Evolutionary conservation across 53 echinoderm and acorn worm genomes (phyloP).

Genomic region (Hippasteria phrygiana): DNA sequence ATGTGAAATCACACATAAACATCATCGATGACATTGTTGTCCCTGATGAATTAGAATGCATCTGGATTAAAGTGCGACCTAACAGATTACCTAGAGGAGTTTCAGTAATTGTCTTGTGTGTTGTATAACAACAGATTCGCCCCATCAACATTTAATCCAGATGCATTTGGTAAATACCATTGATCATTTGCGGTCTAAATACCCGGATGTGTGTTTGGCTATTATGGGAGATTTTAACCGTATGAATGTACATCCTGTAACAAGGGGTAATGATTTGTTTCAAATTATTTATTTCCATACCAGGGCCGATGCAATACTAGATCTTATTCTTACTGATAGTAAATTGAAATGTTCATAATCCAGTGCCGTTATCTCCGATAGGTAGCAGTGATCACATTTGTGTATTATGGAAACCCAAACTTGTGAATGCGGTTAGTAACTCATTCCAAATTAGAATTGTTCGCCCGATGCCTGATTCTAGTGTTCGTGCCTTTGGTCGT

Average conservation of each 20-base stretch:
- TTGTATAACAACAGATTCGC: too few species aligned
- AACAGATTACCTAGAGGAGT: too few species aligned
- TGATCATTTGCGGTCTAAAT: too few species aligned
- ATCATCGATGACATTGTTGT: too few species aligned
- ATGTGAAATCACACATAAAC: too few species aligned
- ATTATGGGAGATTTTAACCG: conserved; percentile 1
- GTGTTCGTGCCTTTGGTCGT: background rate
- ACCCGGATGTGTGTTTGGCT: too few species aligned
- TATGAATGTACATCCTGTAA: background rate
- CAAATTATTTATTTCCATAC: background rate
- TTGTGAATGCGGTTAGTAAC: background rate
- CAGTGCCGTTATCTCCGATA: background rate
- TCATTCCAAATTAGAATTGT: too few species aligned
- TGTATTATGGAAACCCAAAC: background rate
- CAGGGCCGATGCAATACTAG: background rate
- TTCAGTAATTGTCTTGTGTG: too few species aligned
- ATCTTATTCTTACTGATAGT: background rate
- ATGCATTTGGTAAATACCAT: too few species aligned
- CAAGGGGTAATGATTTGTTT: background rate
- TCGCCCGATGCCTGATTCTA: background rate
- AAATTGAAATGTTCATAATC: background rate
- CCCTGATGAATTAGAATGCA: too few species aligned
- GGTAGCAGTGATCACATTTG: background rate
- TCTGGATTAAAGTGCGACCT: too few species aligned
- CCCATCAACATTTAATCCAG: too few species aligned